These are phyloP conservation scores for Nasalis larvatus DNA, from an alignment of 2,113 vertebrate species.

Conservation along the genomic window DNA sequence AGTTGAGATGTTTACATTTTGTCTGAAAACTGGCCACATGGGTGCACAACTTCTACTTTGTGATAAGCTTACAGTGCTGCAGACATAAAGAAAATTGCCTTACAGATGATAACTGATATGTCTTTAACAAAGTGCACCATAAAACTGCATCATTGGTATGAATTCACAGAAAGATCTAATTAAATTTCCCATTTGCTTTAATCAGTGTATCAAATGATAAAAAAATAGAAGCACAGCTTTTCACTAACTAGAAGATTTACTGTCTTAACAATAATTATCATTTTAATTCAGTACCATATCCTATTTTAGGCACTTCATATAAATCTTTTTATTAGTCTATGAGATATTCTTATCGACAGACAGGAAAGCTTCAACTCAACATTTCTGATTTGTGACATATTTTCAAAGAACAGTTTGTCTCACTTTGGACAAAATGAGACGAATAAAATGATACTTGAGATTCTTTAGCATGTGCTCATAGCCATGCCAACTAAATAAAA, in stretches of 20 bases:
- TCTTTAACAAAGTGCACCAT: not conserved
- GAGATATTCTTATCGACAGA: slow-evolving; percentile 5
- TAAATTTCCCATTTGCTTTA: not conserved
- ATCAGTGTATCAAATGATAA: not conserved
- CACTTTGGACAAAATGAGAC: not conserved
- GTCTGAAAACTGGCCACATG: not conserved
- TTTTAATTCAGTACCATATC: not conserved
- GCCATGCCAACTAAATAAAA: not conserved
- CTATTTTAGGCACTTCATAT: not conserved
- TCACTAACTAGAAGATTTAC: not conserved
- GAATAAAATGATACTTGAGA: not conserved
- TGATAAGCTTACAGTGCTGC: not conserved
- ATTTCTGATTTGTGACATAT: not conserved
- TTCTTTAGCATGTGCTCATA: not conserved
- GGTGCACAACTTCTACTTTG: not conserved
- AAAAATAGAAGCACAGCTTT: not conserved
- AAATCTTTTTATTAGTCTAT: slow-evolving; percentile 13
- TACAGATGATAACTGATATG: not conserved
- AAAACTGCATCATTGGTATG: not conserved
- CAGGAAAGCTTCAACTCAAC: not conserved
- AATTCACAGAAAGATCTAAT: not conserved
- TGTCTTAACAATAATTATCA: not conserved
- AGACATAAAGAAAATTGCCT: not conserved
- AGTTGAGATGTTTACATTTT: not conserved
- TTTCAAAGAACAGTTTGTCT: not conserved